Percentiles rank a stretch among this genome's conserved stretches.
Conservation (phyloP, 2,888 invertebrate species). For the Cenopis cana region DNA sequence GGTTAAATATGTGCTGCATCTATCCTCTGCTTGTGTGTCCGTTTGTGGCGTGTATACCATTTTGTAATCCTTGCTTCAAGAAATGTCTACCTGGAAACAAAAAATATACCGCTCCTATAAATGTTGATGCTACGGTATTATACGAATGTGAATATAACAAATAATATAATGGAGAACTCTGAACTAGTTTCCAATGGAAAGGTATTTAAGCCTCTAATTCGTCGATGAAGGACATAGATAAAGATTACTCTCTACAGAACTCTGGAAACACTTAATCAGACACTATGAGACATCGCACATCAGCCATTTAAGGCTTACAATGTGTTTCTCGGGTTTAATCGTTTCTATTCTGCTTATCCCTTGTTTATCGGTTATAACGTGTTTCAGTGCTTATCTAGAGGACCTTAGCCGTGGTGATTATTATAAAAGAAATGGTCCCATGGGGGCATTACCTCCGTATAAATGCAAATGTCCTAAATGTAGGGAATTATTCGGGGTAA, state of each 20-base stretch:
- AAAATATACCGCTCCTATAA: not conserved
- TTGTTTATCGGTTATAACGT: constrained; percentile 2
- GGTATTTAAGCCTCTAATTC: no score
- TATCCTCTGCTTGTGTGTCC: constrained; percentile 5
- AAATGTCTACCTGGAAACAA: not conserved
- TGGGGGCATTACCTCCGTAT: constrained; percentile 12
- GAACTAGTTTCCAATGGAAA: not conserved
- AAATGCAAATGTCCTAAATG: constrained; percentile 7
- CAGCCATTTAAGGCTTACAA: not conserved
- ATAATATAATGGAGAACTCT: not conserved
- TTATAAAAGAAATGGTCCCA: constrained; percentile 8
- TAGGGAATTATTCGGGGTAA: not conserved
- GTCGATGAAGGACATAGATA: no score
- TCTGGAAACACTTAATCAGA: not conserved
- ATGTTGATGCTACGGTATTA: not conserved
- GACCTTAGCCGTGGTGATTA: not conserved
- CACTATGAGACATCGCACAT: no score
- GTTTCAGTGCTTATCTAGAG: not conserved
- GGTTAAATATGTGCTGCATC: constrained; percentile 1
- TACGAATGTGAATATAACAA: not conserved
- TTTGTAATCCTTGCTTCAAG: not conserved
- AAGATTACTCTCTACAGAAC: not conserved
- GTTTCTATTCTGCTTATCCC: not conserved
- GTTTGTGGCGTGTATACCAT: constrained; percentile 16
- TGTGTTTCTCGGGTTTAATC: not conserved